phyloP scores from a whole-genome alignment of 2,888 invertebrate species.

The Dugesia japonica region DNA sequence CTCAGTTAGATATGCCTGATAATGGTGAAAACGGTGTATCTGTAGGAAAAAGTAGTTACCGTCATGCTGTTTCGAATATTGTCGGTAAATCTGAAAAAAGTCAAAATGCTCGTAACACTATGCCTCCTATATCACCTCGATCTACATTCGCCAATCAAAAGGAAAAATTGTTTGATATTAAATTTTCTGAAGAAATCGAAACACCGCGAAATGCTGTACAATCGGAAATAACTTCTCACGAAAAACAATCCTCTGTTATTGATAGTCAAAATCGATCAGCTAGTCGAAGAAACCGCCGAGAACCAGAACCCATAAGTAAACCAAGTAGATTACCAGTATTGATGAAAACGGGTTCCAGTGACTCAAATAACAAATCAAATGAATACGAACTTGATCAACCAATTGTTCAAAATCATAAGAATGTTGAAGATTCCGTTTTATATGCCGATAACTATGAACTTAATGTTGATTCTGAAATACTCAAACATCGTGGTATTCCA shows the following conservation, averaged over 20 bases:
- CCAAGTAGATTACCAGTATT: not conserved
- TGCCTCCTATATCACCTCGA: not conserved
- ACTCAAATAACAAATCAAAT: not conserved
- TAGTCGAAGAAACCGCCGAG: not conserved
- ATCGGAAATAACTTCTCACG: not conserved
- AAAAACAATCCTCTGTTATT: not conserved
- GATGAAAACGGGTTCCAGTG: not conserved
- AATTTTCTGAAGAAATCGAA: conserved; percentile 5
- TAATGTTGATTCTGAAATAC: not conserved
- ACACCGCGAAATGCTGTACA: not conserved
- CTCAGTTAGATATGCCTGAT: not conserved
- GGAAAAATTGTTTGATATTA: not conserved
- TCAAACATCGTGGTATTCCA: not conserved
- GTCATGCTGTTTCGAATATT: not conserved
- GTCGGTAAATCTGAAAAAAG: not conserved
- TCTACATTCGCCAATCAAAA: not conserved
- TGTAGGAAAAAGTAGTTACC: not conserved
- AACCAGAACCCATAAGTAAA: not conserved
- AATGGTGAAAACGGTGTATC: not conserved
- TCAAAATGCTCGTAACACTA: conserved; percentile 4
- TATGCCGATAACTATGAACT: not conserved
- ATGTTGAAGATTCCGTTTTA: not conserved
- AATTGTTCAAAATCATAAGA: not conserved
- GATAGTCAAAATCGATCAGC: not conserved
- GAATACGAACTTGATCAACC: not conserved